Base-by-base conservation (phyloP, 2,888 invertebrate species). In the Cylindroiulus punctatus region DNA sequence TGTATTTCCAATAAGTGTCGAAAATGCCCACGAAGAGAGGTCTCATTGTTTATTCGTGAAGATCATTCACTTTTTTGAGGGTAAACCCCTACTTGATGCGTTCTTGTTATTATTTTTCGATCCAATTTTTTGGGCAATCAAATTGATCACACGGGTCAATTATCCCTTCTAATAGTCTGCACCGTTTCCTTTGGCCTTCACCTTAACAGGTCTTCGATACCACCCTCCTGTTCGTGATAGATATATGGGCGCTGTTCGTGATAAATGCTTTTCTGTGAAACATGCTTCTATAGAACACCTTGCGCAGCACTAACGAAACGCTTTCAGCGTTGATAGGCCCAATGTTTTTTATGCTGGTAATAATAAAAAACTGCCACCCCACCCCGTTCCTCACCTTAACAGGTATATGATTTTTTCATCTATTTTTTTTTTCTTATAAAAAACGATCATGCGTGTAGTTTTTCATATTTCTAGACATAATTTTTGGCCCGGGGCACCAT, bases 121-220 rank as follows among this genome's bases (percentile, higher is more conserved):
- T 76, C 76, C 76, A 76, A 26, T 76, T 76, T 57, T 76, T 32
- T 76, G 76, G 26, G 76, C 76, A 17, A 83, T 83, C 83, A 83
- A 44, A 83, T 83, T 83, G 40, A 83, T 83, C 83, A 26, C 44
- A 44, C 26, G 44, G 83, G 83, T 83, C 83, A 83, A 83, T 83
- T 83, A 83, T 83, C 40, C 83, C 83, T 83, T 83, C 40, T 83
- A 40, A 83, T 83, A 83, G 83, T 83, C 83, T 83, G 42, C 83
- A 83, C 42, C 83, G 44, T 83, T 83, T 83, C 83, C 83, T 83
- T 40, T 83, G 83, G 40, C 83, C 83, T 83, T 83, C 83, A 83
- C 83, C 83, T 40, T n/a, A 83, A n/a, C 14, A 83, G 44, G 83
- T 83, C 83, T 36, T 22, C 83, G 36, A 83, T 83, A 44, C 26